phyloP scores from a whole-genome alignment of 2,113 vertebrate species.

The Aptenodytes patagonicus region DNA sequence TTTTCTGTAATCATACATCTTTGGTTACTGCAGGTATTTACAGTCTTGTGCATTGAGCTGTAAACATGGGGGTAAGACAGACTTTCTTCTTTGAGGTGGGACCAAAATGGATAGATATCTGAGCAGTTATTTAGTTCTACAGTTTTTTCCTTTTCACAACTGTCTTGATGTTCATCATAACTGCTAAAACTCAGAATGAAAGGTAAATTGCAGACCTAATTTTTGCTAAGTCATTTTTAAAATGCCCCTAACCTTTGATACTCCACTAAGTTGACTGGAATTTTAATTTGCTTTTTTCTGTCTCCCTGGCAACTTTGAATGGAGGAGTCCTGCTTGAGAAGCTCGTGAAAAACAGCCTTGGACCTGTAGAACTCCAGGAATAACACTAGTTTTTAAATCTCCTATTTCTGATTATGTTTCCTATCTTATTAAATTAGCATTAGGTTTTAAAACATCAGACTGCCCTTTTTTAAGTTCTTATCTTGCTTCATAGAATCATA shows the following conservation, averaged over 20 bases:
- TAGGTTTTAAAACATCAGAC: neutral
- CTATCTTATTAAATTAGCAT: neutral
- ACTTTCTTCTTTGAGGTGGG: neutral
- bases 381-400: neutral
- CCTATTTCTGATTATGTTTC: neutral
- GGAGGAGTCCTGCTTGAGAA: neutral
- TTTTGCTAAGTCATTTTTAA: neutral
- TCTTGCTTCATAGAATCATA: neutral
- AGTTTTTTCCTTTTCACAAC: neutral
- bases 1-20: neutral
- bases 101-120: neutral
- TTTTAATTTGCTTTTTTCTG: neutral
- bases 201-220: neutral
- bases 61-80: neutral
- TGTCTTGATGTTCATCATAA: neutral
- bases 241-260: neutral
- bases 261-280: neutral
- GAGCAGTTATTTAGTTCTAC: neutral
- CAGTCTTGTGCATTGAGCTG: neutral
- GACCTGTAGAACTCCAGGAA: neutral
- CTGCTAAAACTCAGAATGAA: neutral
- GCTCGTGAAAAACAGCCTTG: neutral
- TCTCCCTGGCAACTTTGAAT: neutral
- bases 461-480: neutral
- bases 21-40: neutral